These are phyloP conservation scores for Chroicocephalus ridibundus DNA, from an alignment of 2,113 vertebrate species.

Conservation along the genomic window DNA sequence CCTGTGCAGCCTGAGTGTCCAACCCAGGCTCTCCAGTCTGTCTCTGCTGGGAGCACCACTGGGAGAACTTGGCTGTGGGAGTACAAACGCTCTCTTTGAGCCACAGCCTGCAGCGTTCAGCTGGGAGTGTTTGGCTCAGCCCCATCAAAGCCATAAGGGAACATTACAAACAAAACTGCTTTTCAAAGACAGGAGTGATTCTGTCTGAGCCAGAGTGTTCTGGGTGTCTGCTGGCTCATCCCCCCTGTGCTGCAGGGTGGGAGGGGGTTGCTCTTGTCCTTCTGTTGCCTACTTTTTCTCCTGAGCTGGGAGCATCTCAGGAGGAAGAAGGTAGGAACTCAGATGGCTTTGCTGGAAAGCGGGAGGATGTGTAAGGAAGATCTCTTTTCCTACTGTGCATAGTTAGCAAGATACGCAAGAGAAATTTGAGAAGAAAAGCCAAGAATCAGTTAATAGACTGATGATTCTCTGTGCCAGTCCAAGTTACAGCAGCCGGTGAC, in stretches of 20 bases:
- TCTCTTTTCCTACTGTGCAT: neutral
- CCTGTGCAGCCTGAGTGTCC: neutral
- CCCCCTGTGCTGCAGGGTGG: neutral
- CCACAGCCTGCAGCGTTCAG: neutral
- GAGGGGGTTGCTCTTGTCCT: neutral
- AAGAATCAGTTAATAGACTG: neutral
- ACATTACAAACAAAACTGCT: neutral
- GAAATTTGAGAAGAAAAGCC: neutral
- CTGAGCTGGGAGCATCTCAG: neutral
- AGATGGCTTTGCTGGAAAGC: neutral
- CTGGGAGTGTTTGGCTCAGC: constrained; percentile 9
- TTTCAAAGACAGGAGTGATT: neutral
- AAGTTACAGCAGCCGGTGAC: neutral
- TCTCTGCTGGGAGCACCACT: neutral
- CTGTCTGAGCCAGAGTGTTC: neutral
- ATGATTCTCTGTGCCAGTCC: neutral
- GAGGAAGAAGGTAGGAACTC: neutral
- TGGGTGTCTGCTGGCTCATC: neutral
- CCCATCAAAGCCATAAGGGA: neutral
- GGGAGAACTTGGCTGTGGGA: neutral
- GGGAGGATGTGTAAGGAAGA: neutral
- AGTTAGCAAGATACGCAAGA: neutral
- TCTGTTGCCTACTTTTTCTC: neutral
- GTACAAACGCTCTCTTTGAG: neutral
- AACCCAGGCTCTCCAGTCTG: neutral